Evolutionary conservation across 2,113 vertebrate species (phyloP).

Genomic region (Centropus unirufus): DNA sequence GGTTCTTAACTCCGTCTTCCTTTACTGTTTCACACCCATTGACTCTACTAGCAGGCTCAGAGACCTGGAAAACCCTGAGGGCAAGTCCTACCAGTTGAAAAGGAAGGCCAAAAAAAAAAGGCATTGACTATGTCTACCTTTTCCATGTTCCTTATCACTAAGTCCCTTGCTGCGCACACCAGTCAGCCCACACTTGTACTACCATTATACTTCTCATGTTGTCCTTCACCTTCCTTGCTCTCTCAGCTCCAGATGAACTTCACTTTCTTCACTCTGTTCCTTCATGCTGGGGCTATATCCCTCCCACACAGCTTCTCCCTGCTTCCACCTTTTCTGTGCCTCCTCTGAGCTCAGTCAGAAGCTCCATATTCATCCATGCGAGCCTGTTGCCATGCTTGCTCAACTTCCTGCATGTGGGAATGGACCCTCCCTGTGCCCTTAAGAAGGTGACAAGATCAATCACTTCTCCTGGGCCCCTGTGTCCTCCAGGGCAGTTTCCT

Average conservation of each 20-base stretch:
- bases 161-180: neutral
- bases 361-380: neutral
- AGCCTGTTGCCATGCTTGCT: neutral
- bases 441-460: neutral
- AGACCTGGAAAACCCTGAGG: neutral
- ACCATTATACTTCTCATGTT: neutral
- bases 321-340: neutral
- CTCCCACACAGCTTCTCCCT: neutral
- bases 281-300: neutral
- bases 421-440: rapidly evolving
- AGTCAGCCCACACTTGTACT: neutral
- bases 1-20: neutral
- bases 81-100: neutral
- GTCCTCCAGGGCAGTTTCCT: neutral
- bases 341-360: neutral
- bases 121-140: neutral
- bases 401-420: neutral
- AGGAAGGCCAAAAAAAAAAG: neutral
- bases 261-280: neutral
- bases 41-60: neutral
- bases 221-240: neutral
- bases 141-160: neutral
- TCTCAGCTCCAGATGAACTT: neutral
- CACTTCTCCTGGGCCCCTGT: neutral
- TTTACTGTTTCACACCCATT: neutral